Evolutionary conservation across 2,888 invertebrate species (phyloP), one percentile per base, ranked within the genome.

Genomic region (Rhamnusium bicolor): DNA sequence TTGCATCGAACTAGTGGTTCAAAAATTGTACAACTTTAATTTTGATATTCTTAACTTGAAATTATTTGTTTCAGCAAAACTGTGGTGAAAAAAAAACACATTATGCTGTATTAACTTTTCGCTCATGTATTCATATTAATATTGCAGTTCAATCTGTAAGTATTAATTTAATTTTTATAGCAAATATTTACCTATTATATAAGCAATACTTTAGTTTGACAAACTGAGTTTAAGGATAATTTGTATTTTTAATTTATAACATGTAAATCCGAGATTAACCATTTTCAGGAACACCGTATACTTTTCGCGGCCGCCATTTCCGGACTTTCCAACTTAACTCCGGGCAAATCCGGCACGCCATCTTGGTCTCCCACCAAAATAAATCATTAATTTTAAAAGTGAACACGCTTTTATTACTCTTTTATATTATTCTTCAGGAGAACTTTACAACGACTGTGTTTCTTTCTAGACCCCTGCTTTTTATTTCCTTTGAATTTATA

Each of bases 371-470:
- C 77, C 67, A 72, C 78, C 75, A 79, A 81, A 83, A 85, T 84
- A 85, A 85, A 85, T 85, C 85, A 84, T 84, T 85, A 83, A 83
- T 83, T 81, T 83, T 77, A 82, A 82, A 84, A 82, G 83, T 80
- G 83, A 80, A 80, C 81, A 75, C 77, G 78, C 79, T 82, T 81
- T 81, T 81, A 81, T 81, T 82, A 79, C 81, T 80, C 81, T 79
- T 80, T 81, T 81, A 81, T 80, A 77, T 77, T 76, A 69, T 78
- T 76, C 71, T 73, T 75, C 69, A 72, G 80, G 79, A 75, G 80
- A 82, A 82, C 76, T 81, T 81, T 79, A 76, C 73, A 77, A 77
- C 74, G 78, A 67, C 76, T 75, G 74, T 76, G 74, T 77, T 82
- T 77, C 77, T 79, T 81, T 78, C 72, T 62, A 63, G 75, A 72